A percentile compares a stretch with the other conserved stretches of the same genome.
Conservation (phyloP, 1,140 invertebrate genomes). For the Drosophila baimaii region DNA sequence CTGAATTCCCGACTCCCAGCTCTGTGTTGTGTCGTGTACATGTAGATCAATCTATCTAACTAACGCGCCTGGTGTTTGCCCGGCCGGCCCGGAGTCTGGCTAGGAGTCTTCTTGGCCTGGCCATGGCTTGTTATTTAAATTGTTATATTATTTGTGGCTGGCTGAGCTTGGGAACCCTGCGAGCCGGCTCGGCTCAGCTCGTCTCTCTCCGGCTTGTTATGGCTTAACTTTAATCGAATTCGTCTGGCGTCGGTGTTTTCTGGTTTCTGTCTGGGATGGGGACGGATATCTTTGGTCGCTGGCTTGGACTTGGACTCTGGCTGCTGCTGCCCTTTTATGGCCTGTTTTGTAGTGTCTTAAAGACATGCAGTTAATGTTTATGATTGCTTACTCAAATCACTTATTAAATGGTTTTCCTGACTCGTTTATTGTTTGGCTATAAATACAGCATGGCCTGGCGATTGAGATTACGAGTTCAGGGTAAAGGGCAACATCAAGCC, state of each 20-base stretch:
- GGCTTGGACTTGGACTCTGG: conserved; percentile 16
- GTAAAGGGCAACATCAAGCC: not conserved
- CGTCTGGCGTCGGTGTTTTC: conserved; percentile 54
- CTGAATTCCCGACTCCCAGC: conserved; percentile 1
- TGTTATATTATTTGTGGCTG: conserved; percentile 82
- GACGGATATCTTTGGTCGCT: conserved; percentile 15
- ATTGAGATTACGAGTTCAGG: conserved; percentile 21
- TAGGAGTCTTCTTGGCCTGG: conserved; percentile 45
- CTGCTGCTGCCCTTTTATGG: conserved; percentile 67
- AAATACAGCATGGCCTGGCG: conserved; percentile 28
- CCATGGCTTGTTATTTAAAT: conserved; percentile 82
- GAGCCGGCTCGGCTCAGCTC: conserved; percentile 24
- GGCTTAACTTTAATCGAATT: conserved; percentile 80
- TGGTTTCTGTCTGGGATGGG: conserved; percentile 1
- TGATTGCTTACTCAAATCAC: conserved; percentile 72
- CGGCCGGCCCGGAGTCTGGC: not conserved
- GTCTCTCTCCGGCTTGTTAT: conserved; percentile 55
- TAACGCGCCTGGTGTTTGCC: conserved; percentile 81
- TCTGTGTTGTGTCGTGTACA: conserved; percentile 80
- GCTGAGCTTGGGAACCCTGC: conserved; percentile 70
- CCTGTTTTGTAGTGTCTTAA: conserved; percentile 57
- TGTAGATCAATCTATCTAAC: conserved; percentile 83
- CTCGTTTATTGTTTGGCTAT: conserved; percentile 45
- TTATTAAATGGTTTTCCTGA: conserved; percentile 60
- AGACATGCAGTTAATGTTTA: conserved; percentile 66